phyloP scores from a whole-genome alignment of 1,140 invertebrate species.

The Drosophila tsacasi region DNA sequence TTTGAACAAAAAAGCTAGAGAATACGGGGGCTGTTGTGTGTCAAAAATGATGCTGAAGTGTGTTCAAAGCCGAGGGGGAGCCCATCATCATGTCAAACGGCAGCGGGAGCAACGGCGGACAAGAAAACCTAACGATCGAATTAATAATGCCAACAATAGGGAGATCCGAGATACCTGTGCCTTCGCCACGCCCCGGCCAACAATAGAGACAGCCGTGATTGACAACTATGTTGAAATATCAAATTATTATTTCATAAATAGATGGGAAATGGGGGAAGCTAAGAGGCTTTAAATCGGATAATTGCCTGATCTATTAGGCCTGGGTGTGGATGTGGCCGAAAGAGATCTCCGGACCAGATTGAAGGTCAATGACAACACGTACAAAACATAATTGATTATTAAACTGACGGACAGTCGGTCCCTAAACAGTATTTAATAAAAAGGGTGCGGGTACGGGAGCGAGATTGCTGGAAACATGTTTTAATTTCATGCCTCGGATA shows the following conservation, averaged over 20 bases:
- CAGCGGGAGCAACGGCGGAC: slow-evolving; percentile 61
- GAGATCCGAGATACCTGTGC: slow-evolving; percentile 39
- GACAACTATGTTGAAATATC: slow-evolving; percentile 84
- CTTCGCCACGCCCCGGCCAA: slow-evolving; percentile 47
- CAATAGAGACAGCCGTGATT: slow-evolving; percentile 62
- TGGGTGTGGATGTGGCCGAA: slow-evolving; percentile 57
- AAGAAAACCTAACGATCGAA: slow-evolving; percentile 61
- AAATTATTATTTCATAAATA: slow-evolving; percentile 80
- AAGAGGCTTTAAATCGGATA: slow-evolving; percentile 78
- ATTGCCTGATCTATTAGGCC: slow-evolving; percentile 76
- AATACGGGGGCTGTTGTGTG: slow-evolving; percentile 57
- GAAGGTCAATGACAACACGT: slow-evolving; percentile 78
- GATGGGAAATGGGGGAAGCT: slow-evolving; percentile 59
- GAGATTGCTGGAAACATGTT: slow-evolving; percentile 71
- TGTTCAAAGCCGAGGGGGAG: slow-evolving; percentile 37
- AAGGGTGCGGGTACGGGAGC: slow-evolving; percentile 25
- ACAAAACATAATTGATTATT: slow-evolving; percentile 75
- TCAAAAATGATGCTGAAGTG: slow-evolving; percentile 55
- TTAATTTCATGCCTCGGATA: slow-evolving; percentile 82
- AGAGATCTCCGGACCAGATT: slow-evolving; percentile 56
- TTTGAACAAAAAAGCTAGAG: slow-evolving; percentile 30
- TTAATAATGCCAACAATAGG: slow-evolving; percentile 63
- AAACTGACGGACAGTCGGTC: slow-evolving; percentile 54
- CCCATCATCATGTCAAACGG: slow-evolving; percentile 78
- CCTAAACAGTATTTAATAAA: slow-evolving; percentile 44